Base-by-base conservation (phyloP, 2,888 invertebrate species). In the Heliconius hortense region DNA sequence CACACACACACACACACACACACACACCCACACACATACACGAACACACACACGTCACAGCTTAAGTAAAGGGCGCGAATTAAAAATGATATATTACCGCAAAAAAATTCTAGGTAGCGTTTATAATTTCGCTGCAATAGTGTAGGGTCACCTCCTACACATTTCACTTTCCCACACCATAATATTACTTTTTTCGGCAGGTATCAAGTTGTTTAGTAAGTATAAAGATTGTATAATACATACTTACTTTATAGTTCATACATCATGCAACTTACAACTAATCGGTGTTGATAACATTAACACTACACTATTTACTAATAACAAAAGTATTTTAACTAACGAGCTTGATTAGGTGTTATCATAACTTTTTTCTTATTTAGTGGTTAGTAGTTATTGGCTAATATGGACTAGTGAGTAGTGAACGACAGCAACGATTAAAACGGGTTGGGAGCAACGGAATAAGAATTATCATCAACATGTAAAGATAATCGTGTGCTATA, bases 301-400 rank as follows among this genome's bases (percentile, higher is more conserved):
- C 35, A 48, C 18, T 43, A 13, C 13, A 62, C 28, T 28, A 15
- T 24, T 60, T 24, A 15, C 28, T 13, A 60, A 63, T 31, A 31
- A 63, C 31, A 63, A 63, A 63, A 63, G 31, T 31, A 63, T 31
- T 35, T 59, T n/a, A 35, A 63, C 21, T 35, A 63, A 63, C 35
- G 63, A 63, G 63, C 31, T 63, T 63, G 4, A 63, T 31, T 31
- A 63, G 31, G 31, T 8, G 3, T 63, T 63, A 63, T 31, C 63
- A 18, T 62, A 18, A 28, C 26, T 62, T 28, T 18, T 15, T 18
- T 62, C 11, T 15, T 62, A 62, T 62, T 62, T 28, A 62, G 59
- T 26, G 59, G 13, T 24, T 4, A n/a, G 21, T 24, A n/a, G 56
- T 4, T 11, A 24, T 59, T 7, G 59, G 24, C 56, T 24, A 24